These are phyloP conservation scores for Pelmatolapia mariae DNA, from an alignment of 2,113 vertebrate species.

Conservation along the genomic window DNA sequence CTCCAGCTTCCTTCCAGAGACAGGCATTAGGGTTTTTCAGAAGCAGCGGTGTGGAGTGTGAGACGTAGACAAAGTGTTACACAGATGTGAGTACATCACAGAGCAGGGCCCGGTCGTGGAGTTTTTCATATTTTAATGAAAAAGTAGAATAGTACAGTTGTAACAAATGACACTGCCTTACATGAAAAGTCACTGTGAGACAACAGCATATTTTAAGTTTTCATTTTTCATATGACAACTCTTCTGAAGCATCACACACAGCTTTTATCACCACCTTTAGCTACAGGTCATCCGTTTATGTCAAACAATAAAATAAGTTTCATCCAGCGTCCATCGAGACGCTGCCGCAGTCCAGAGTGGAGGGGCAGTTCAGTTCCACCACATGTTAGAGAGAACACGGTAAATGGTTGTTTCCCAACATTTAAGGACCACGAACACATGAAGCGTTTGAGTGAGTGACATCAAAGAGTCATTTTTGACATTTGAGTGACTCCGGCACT, in stretches of 20 bases:
- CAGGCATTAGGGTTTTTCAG: accelerated
- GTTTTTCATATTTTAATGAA: slow-evolving; percentile 75
- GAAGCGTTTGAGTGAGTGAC: not conserved
- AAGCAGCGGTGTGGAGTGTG: not conserved
- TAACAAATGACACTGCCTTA: slow-evolving; percentile 44
- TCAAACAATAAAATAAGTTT: not conserved
- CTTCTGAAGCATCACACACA: not conserved
- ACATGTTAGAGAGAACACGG: accelerated
- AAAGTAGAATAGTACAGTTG: slow-evolving; percentile 69
- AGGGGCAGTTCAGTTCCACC: not conserved
- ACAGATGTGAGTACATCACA: accelerated
- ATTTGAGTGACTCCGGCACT: not conserved
- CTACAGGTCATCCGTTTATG: not conserved
- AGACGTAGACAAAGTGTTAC: not conserved
- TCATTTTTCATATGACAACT: not conserved
- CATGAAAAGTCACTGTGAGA: slow-evolving; percentile 30
- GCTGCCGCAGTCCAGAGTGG: not conserved
- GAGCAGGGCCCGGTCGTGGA: not conserved
- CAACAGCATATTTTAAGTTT: slow-evolving; percentile 27
- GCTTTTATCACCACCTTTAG: not conserved
- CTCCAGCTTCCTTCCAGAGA: not conserved
- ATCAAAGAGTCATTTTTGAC: not conserved
- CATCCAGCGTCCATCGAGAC: not conserved
- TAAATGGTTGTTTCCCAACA: not conserved
- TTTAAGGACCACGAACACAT: not conserved